Base-by-base conservation (phyloP, 1,140 invertebrate genomes). In the Metopolophium dirhodum region DNA sequence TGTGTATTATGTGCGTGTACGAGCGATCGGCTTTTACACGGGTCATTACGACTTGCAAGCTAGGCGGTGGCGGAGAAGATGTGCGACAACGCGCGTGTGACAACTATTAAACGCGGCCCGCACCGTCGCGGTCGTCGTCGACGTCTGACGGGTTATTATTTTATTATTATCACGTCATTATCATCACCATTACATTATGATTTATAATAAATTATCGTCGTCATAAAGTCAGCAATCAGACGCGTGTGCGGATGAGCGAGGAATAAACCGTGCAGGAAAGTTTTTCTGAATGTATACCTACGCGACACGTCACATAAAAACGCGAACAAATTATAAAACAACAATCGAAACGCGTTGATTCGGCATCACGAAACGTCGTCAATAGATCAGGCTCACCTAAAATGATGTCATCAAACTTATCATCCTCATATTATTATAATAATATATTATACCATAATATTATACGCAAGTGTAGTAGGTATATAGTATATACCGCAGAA, bases 91-190 rank as follows among this genome's bases (percentile, higher is more conserved):
- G 30, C n/a, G n/a, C 30, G 30, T 57, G 49, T 90, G 88, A 90
- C 88, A 57, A 90, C 45, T 30, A 47, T 47, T 90, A 90, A 57
- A 37, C 26, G 9, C 8, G 11, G 26, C 83, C 20, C 22, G 8
- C 37, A 11, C 23, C 83, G 41, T 22, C 0, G 83, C 30, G 11
- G 9, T 9, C 49, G 9, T 23, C 51, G 51, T 57, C 49, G 9
- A 11, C 51, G 51, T 57, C 22, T 41, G 88, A 57, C 51, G 88
- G 35, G 54, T 90, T 41, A 41, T 90, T 90, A 90, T 41, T 90
- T 90, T 51, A 51, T 89, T 45, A 41, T 18, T 68, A 68, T 68
- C 61, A 68, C 30, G 14, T 68, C 61, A 68, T 68, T 68, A 77
- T n/a, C 61, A 77, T 77, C 8, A 7, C n/a, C 6, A n/a, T 77